These are phyloP conservation scores for Bombus consobrinus DNA, from an alignment of 1,140 invertebrate genomes.

Conservation along the genomic window DNA sequence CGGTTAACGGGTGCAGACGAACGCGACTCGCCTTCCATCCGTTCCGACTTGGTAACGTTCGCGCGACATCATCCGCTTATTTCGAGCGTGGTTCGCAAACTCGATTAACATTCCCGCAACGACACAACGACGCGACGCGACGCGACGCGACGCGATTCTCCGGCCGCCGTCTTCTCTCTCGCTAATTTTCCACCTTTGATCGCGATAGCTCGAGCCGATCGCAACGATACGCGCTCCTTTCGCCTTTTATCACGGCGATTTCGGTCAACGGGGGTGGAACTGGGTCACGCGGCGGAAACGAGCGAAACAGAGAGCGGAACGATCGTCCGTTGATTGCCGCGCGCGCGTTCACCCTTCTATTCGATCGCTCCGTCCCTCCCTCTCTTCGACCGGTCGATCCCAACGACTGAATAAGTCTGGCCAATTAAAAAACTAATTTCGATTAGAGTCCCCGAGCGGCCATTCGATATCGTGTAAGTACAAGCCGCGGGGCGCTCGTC, in stretches of 20 bases:
- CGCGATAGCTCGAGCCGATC: not conserved
- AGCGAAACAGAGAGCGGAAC: slow-evolving; percentile 9
- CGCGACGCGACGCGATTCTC: not conserved
- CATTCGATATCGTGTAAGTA: slow-evolving; percentile 75
- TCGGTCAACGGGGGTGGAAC: not conserved
- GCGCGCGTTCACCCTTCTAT: not conserved
- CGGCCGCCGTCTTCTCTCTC: not conserved
- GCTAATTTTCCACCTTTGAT: not conserved
- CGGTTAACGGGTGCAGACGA: slow-evolving; percentile 48
- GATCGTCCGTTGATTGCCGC: not conserved
- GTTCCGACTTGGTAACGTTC: slow-evolving; percentile 41
- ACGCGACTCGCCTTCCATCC: not conserved
- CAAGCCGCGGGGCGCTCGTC: slow-evolving; percentile 41
- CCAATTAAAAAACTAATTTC: slow-evolving; percentile 82
- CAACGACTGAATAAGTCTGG: slow-evolving; percentile 78
- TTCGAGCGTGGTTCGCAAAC: not conserved
- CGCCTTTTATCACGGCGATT: not conserved
- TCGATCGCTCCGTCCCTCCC: not conserved
- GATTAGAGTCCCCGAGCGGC: slow-evolving; percentile 78
- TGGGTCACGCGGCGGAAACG: slow-evolving; percentile 21
- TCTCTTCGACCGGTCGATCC: slow-evolving; percentile 3
- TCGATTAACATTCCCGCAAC: slow-evolving; percentile 32
- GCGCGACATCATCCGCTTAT: slow-evolving; percentile 49
- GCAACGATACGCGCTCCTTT: not conserved
- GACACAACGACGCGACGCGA: not conserved